Conservation (phyloP, 2,113 vertebrate genomes). For the Morone saxatilis region DNA sequence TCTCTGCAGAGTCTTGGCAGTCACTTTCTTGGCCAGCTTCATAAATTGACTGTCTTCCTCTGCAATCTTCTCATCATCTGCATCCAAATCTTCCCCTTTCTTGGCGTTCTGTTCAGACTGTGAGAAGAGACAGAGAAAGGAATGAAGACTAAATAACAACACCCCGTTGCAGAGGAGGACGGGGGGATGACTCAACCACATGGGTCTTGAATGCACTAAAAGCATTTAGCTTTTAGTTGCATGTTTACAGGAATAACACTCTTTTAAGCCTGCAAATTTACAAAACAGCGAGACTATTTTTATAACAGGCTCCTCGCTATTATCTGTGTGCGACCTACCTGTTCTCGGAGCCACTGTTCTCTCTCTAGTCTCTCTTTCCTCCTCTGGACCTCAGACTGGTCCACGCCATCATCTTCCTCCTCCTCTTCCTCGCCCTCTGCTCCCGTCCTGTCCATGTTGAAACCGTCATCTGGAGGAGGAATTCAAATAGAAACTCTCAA, state of each 20-base stretch:
- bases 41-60: conserved; percentile 94
- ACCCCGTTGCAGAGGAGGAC: neutral
- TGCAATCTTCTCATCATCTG: conserved; percentile 87
- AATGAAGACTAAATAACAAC: conserved; percentile 16
- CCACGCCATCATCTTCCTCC: conserved; percentile 87
- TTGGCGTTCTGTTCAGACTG: conserved; percentile 86
- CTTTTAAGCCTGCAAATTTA: conserved; percentile 4
- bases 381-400: conserved; percentile 89
- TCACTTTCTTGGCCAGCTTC: conserved; percentile 95
- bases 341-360: conserved; percentile 95
- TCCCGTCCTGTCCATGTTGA: conserved; percentile 81
- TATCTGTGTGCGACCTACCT: conserved; percentile 81
- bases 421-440: conserved; percentile 85
- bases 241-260: neutral
- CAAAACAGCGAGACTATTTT: neutral
- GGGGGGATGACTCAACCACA: neutral
- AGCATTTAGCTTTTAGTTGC: neutral
- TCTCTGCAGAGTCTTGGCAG: conserved; percentile 89
- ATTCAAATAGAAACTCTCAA: neutral
- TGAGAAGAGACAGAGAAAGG: conserved; percentile 1
- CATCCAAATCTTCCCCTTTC: conserved; percentile 71
- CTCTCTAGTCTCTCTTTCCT: conserved; percentile 93
- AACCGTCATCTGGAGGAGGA: conserved; percentile 72
- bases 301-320: neutral
- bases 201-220: neutral